A percentile compares a stretch with the other conserved stretches of the same genome.
Evolutionary conservation across 1,140 invertebrate genomes (phyloP).

Genomic region (Phthorimaea operculella): DNA sequence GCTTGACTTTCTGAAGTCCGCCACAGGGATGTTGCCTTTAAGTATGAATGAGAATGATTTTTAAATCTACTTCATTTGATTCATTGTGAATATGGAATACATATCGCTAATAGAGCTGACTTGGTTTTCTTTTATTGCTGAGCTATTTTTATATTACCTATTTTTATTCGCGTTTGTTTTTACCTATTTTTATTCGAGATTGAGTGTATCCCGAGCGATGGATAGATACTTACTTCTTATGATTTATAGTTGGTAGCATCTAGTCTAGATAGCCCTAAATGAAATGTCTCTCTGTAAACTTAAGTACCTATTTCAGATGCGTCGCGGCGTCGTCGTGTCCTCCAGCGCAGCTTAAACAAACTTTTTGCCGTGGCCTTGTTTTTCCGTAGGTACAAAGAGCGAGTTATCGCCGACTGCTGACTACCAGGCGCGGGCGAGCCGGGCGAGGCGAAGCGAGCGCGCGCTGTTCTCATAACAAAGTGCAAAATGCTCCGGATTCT

Average conservation of each 20-base stretch:
- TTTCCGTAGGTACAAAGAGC: slow-evolving; percentile 44
- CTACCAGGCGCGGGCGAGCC: slow-evolving; percentile 7
- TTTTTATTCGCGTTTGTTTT: no score
- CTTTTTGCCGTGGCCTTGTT: slow-evolving; percentile 34
- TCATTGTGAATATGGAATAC: not conserved
- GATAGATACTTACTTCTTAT: no score
- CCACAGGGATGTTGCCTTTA: slow-evolving; percentile 25
- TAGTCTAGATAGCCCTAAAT: no score
- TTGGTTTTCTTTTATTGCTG: no score
- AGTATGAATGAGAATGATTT: slow-evolving; percentile 14
- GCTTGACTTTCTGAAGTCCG: slow-evolving; percentile 34
- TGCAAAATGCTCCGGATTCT: slow-evolving; percentile 59
- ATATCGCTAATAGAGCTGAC: no score
- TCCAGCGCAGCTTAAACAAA: slow-evolving; percentile 23
- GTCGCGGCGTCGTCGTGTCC: no score
- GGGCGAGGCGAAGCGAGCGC: slow-evolving; percentile 23
- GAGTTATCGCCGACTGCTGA: slow-evolving; percentile 26
- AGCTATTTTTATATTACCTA: no score
- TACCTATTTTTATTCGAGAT: no score
- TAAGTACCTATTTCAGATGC: no score
- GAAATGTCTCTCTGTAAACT: no score
- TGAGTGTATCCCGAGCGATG: no score
- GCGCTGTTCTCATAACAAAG: slow-evolving; percentile 44
- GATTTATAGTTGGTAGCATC: no score
- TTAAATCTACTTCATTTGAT: slow-evolving; percentile 14